Evolutionary conservation across 1,140 invertebrate genomes (phyloP), one percentile per base, ranked within the genome.

Genomic region (Plodia interpunctella): DNA sequence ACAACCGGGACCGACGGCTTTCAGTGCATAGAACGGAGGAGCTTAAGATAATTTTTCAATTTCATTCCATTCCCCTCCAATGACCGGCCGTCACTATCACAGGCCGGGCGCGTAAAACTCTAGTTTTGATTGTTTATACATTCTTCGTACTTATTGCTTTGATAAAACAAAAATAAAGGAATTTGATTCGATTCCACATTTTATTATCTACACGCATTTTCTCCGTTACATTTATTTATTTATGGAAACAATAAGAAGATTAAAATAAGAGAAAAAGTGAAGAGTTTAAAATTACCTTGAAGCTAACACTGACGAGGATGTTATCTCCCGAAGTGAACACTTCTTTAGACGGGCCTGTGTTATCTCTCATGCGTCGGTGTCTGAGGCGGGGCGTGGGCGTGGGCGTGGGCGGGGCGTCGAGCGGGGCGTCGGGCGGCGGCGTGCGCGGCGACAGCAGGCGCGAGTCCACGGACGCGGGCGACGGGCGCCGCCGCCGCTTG

Each of bases 241-340:
- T n/a, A n/a, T n/a, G n/a, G n/a, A n/a, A n/a, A n/a, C 32, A 11
- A 35, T 35, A 11, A 35, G 10, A 2, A 2, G 4, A 5, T 35
- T 35, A 35, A 3, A 13, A 5, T 10, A 25, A 25, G 6, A 1
- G 2, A 2, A 10, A 35, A 35, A 35, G 10, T 35, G 8, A 35
- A 35, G 10, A 35, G 32, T 35, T 5, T 1, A 5, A 9, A 35
- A 3, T 35, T 9, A 44, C 38, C 73, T 95, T 95, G 80, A 97
- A 98, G 83, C 96, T 97, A 5, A 98, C 95, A 82, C 96, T 97
- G 0, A 98, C 96, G 28, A 97, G 90, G 57, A 98, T 97, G 76
- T 97, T 97, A 83, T 97, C 96, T 4, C 96, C 97, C 20, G 96
- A 97, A 0, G 96, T 95, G 76, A 97, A 97, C 0, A 98, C 96